These are phyloP conservation scores for Oxystoma pomonae DNA, from an alignment of 2,888 invertebrate species.

Conservation along the genomic window DNA sequence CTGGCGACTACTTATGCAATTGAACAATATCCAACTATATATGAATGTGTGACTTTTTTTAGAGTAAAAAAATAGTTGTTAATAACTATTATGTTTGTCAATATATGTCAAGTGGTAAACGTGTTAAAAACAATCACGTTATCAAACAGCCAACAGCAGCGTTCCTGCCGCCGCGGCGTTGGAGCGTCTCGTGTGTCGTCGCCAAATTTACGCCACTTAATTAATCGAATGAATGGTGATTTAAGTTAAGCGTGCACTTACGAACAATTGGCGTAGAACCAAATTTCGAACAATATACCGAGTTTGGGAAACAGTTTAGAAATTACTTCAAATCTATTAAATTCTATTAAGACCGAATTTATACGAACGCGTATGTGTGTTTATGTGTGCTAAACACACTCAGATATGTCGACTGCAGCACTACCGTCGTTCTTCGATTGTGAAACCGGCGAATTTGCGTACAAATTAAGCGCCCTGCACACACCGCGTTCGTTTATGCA, in stretches of 20 bases:
- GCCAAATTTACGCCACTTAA: constrained; percentile 27
- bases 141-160: neutral
- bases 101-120: neutral
- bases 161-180: neutral
- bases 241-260: constrained; percentile 45
- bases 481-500: too few species aligned
- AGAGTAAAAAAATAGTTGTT: too few species aligned
- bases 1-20: too few species aligned
- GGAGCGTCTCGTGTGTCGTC: neutral
- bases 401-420: neutral
- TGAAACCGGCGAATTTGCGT: neutral
- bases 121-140: neutral
- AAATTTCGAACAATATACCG: constrained; percentile 45
- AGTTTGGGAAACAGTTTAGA: constrained; percentile 41
- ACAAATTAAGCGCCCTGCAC: too few species aligned
- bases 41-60: too few species aligned
- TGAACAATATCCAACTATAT: too few species aligned
- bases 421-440: neutral
- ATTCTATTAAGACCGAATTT: constrained; percentile 46
- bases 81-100: too few species aligned
- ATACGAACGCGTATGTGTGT: constrained; percentile 33
- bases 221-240: constrained; percentile 46
- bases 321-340: constrained; percentile 47
- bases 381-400: constrained; percentile 5
- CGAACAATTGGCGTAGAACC: constrained; percentile 47